Evolutionary conservation across 2,113 vertebrate genomes (phyloP).

Genomic region (Petromus typicus): DNA sequence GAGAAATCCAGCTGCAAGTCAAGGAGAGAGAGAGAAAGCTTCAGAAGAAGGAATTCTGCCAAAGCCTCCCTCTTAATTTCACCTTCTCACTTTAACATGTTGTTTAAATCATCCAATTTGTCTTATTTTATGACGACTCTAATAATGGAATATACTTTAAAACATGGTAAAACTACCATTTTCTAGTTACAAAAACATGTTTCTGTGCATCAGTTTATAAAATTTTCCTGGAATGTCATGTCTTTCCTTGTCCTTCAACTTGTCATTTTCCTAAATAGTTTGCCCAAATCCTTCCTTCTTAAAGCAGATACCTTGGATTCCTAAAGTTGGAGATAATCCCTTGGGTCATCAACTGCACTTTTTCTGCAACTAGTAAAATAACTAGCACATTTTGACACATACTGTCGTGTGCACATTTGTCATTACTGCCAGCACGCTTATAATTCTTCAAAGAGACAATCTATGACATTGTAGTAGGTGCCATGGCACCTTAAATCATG

Average conservation of each 20-base stretch:
- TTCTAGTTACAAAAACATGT: neutral
- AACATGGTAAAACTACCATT: neutral
- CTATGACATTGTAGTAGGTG: neutral
- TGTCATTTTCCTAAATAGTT: neutral
- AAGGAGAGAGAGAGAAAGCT: neutral
- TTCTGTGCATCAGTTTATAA: neutral
- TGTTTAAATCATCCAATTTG: neutral
- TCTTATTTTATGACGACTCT: neutral
- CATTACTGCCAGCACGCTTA: neutral
- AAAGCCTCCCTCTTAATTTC: neutral
- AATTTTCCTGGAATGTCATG: neutral
- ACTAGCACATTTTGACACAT: neutral
- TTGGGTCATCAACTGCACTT: neutral
- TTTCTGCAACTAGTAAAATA: neutral
- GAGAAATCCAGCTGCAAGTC: neutral
- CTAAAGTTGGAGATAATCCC: neutral
- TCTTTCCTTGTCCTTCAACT: neutral
- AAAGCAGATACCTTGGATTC: neutral
- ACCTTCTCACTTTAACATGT: neutral
- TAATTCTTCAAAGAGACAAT: neutral
- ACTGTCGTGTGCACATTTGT: neutral
- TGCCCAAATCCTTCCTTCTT: neutral
- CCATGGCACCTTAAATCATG: neutral
- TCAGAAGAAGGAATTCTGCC: neutral
- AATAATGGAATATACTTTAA: neutral